Base-by-base conservation (phyloP, 2,888 invertebrate species). In the Sympetrum striolatum region DNA sequence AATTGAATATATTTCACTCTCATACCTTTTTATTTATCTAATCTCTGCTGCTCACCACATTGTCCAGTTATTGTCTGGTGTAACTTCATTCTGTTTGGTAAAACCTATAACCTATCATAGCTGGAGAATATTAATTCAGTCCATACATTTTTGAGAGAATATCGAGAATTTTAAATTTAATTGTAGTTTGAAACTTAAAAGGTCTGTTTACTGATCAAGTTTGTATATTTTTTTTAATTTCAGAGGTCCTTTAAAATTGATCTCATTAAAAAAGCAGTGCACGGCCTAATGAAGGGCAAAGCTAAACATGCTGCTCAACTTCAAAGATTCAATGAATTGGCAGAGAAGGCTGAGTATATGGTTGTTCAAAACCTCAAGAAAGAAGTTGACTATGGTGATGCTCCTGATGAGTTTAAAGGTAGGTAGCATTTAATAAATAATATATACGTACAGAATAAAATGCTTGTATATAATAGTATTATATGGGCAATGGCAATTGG, bases 161-260 rank as follows among this genome's bases (percentile, higher is more conserved):
- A 8, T 44, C 0, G 44, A 44, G 4, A 44, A 44, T 44, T 10
- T 44, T 44, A 44, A 6, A 8, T n/a, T n/a, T n/a, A n/a, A n/a
- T 0, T 44, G 10, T 44, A 10, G 39, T 39, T 39, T 53, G 10
- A 53, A 18, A 18, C 1, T 53, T 18, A 18, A 18, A 18, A 18
- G 53, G 2, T 5, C 1, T 18, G 1, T 53, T 53, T 0, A 18
- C 18, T 53, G 18, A 53, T 53, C 2, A 53, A 53, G 53, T 18
- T n/a, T 53, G 53, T 18, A 53, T 73, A n/a, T 73, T 91, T 86
- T 91, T 91, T 92, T 90, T 90, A 90, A 91, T 94, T 94, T 0
- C 95, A 98, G 98, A 96, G 99, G 92, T 99, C 99, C 37, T 99
- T 99, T 95, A 96, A 97, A 92, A 97, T 97, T 93, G 98, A 98